Evolutionary conservation across 1,140 invertebrate species (phyloP).

Genomic region (Drosophila watanabei): DNA sequence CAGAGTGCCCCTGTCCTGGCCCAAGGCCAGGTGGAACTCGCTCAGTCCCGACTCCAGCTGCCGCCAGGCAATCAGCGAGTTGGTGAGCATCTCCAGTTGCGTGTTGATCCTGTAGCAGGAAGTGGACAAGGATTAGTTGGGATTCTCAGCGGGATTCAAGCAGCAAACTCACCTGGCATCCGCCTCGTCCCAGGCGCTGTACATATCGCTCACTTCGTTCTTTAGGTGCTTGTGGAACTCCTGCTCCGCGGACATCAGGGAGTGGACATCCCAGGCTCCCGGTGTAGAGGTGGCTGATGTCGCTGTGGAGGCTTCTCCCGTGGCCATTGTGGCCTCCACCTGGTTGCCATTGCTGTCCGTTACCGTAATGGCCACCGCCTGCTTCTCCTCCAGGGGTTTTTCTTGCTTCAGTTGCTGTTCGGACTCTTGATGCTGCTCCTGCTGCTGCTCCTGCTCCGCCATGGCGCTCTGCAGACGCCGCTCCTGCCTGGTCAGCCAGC

Average conservation of each 20-base stretch:
- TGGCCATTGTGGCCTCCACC: conserved; percentile 50
- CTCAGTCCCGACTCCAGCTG: conserved; percentile 88
- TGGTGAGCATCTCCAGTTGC: conserved; percentile 78
- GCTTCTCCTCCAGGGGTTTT: background rate
- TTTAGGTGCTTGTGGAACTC: conserved; percentile 88
- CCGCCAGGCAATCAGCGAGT: conserved; percentile 88
- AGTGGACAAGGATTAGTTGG: background rate
- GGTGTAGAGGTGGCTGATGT: conserved; percentile 74
- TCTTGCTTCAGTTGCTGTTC: conserved; percentile 52
- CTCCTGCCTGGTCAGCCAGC: conserved; percentile 88
- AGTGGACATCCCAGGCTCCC: conserved; percentile 81
- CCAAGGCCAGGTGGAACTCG: conserved; percentile 88
- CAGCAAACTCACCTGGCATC: conserved; percentile 89
- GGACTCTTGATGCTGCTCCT: conserved; percentile 56
- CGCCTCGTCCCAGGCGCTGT: conserved; percentile 92
- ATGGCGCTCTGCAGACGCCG: conserved; percentile 75
- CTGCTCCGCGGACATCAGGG: conserved; percentile 79
- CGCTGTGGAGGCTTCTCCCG: conserved; percentile 30
- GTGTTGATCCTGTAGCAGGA: conserved; percentile 66
- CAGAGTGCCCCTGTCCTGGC: conserved; percentile 89
- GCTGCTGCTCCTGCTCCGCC: conserved; percentile 61
- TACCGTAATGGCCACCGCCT: conserved; percentile 61
- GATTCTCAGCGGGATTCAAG: background rate
- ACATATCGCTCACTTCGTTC: conserved; percentile 90
- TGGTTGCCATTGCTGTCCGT: conserved; percentile 80